Evolutionary conservation across 2,797 vertebrate species (phyloP), one percentile per base, ranked within the genome.

Genomic region (Rallus crepitans): DNA sequence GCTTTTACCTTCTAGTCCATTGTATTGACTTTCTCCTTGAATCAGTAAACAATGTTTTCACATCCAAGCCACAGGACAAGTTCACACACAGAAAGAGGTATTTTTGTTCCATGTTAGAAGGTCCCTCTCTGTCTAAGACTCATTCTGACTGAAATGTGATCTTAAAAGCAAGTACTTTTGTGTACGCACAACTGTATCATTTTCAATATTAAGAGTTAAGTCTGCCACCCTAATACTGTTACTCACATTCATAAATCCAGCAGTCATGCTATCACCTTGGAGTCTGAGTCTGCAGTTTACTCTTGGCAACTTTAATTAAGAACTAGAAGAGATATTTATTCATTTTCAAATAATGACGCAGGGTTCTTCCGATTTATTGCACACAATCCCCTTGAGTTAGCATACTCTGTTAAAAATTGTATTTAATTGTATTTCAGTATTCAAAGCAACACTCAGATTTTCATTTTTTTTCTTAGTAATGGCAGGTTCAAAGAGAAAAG

Each of bases 11-110:
- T 83, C 63, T 82, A 37, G 25, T 88, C 73, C 90, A 45, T 76
- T 77, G 56, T 82, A 73, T 77, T 86, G 70, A 63, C 91, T 91
- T 94, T 96, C 80, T 93, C 68, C 89, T 93, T 94, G 87, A 87
- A 88, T 84, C 73, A 69, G 63, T 89, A 90, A 92, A 87, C 39
- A 60, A 0, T 57, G 13, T 76, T 89, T 82, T 90, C 64, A 80
- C 37, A 39, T 77, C 53, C 72, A 90, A 71, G 77, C 83, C 75
- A 64, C n/a, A 52, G 75, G 30, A 25, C 12, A 71, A 55, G 9
- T 69, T 91, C 69, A 37, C 12, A 55, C 47, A 25, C 52, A 89
- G 53, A 61, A 60, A 56, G 40, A 33, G 33, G 11, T 56, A 15
- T 84, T 70, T 52, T 70, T 37, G 28, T 56, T 40, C 48, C 48